A percentile compares a stretch with the other conserved stretches of the same genome.
Conservation (phyloP, 2,797 vertebrate species). For the Decapterus maruadsi region DNA sequence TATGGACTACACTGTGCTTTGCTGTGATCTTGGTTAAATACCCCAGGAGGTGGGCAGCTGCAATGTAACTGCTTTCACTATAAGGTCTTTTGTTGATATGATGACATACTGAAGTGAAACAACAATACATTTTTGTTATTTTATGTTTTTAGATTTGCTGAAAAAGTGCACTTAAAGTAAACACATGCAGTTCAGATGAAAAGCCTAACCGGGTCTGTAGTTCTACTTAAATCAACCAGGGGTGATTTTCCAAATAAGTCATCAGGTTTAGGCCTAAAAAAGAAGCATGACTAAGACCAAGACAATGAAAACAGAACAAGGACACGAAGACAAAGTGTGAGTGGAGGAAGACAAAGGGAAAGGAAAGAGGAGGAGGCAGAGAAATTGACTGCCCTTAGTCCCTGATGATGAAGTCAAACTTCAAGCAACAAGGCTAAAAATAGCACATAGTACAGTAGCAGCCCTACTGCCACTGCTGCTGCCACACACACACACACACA, state of each 20-base stretch:
- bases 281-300: not conserved
- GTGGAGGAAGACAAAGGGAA: conserved; percentile 3
- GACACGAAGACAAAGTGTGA: not conserved
- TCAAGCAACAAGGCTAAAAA: conserved; percentile 67
- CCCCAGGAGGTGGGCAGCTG: no score
- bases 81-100: no score
- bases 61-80: no score
- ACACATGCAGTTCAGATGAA: not conserved
- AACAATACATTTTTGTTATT: not conserved
- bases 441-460: conserved; percentile 47
- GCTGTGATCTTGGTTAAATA: not conserved
- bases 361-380: conserved; percentile 27
- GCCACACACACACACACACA: not conserved
- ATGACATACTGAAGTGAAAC: no score
- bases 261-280: not conserved
- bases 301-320: not conserved
- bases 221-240: not conserved
- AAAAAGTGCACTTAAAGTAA: not conserved
- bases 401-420: conserved; percentile 61
- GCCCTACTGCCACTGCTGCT: conserved; percentile 26
- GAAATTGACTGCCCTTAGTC: conserved; percentile 47
- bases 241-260: not conserved
- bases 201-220: not conserved
- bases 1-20: not conserved
- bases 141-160: not conserved